A percentile compares a stretch with the other conserved stretches of the same genome.
phyloP scores from a whole-genome alignment of 2,888 invertebrate genomes.

The Platyscelio sp. region DNA sequence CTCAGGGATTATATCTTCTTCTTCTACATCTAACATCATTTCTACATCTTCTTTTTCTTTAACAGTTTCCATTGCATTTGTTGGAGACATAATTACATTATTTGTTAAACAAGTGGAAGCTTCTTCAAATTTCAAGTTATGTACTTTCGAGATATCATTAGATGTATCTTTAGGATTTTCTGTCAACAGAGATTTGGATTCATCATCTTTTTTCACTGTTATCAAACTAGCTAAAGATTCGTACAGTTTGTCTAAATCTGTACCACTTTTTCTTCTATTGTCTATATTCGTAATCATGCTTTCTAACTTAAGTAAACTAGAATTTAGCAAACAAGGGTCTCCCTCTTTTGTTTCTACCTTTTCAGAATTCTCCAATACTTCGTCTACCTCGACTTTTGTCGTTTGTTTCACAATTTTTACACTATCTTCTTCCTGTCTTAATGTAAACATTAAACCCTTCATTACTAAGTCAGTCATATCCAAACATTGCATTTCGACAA shows the following conservation, averaged over 20 bases:
- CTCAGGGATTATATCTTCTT: conserved; percentile 76
- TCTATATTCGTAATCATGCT: conserved; percentile 83
- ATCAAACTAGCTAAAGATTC: conserved; percentile 34
- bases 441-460: conserved; percentile 84
- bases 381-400: conserved; percentile 82
- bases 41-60: conserved; percentile 48
- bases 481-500: conserved; percentile 77
- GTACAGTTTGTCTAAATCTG: conserved; percentile 39
- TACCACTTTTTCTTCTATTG: conserved; percentile 41
- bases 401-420: conserved; percentile 83
- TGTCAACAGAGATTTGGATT: not conserved
- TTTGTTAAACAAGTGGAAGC: not conserved
- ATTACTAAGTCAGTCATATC: conserved; percentile 84
- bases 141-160: not conserved
- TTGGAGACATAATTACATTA: conserved; percentile 30
- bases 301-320: conserved; percentile 82
- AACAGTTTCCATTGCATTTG: conserved; percentile 43
- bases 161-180: not conserved
- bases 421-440: conserved; percentile 80
- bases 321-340: conserved; percentile 81
- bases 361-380: conserved; percentile 84
- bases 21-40: conserved; percentile 52
- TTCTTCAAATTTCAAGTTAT: not conserved
- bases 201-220: not conserved
- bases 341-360: conserved; percentile 82